phyloP scores from a whole-genome alignment of 2,797 vertebrate genomes.

The Sebastes minor region DNA sequence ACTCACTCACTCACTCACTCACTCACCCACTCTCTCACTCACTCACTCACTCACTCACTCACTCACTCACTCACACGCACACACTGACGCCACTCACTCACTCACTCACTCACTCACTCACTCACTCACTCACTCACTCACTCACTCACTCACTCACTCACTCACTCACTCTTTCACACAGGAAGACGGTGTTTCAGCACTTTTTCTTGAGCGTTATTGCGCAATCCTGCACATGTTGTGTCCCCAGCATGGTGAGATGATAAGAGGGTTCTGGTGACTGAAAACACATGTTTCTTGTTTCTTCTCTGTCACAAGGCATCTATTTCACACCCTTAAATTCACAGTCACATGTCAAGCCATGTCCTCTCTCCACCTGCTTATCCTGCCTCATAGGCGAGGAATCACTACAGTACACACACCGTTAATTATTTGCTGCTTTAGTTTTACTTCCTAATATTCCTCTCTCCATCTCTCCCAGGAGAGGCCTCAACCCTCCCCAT shows the following conservation, averaged over 20 bases:
- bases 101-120: too few species aligned
- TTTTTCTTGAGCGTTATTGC: constrained; percentile 35
- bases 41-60: too few species aligned
- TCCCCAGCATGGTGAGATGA: constrained; percentile 50
- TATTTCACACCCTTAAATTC: constrained; percentile 23
- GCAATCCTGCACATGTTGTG: constrained; percentile 54
- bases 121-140: too few species aligned
- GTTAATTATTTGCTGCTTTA: not conserved
- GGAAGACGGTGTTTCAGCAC: constrained; percentile 49
- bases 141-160: too few species aligned
- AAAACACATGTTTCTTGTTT: constrained; percentile 9
- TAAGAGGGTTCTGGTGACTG: constrained; percentile 19
- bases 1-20: too few species aligned
- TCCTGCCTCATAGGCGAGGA: constrained; percentile 1
- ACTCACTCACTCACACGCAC: rapidly evolving
- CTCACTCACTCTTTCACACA: not conserved
- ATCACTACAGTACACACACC: not conserved
- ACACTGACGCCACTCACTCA: too few species aligned
- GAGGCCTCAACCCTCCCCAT: constrained; percentile 94
- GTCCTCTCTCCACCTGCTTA: constrained; percentile 36
- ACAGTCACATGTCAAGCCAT: constrained; percentile 25
- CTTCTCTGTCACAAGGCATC: constrained; percentile 16
- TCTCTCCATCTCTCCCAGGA: constrained; percentile 74
- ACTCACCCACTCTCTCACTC: too few species aligned
- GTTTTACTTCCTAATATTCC: not conserved